A percentile compares a stretch with the other conserved stretches of the same genome.
Conservation (phyloP, 2,888 invertebrate genomes). For the Campaea margaritaria region DNA sequence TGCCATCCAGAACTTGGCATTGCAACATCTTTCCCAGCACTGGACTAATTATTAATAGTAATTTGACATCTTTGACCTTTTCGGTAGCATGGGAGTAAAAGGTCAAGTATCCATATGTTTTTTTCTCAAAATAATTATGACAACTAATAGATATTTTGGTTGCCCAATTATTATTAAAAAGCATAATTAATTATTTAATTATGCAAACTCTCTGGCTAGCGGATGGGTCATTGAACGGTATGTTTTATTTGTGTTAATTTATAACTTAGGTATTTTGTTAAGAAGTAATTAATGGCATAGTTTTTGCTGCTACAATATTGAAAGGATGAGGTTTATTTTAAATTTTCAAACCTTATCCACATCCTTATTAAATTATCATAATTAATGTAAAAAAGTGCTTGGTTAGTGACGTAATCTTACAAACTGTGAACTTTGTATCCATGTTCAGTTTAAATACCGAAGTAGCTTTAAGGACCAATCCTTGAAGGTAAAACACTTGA, state of each 20-base stretch:
- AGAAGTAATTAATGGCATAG: neutral
- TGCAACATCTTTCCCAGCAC: too few relatives aligned
- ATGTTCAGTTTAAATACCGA: neutral
- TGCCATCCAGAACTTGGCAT: too few relatives aligned
- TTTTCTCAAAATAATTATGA: neutral
- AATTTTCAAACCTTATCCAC: neutral
- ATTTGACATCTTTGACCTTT: slow-evolving; percentile 18
- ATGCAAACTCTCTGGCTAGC: slow-evolving; percentile 18
- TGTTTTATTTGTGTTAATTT: slow-evolving; percentile 15
- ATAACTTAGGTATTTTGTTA: neutral
- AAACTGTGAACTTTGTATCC: neutral
- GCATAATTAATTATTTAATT: too few relatives aligned
- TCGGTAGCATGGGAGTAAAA: slow-evolving; percentile 17
- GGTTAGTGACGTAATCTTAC: too few relatives aligned
- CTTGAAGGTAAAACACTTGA: neutral
- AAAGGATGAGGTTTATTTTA: neutral
- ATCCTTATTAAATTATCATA: neutral
- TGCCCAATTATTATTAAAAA: slow-evolving; percentile 12
- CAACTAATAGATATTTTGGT: neutral
- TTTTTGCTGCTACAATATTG: neutral
- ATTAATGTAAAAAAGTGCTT: too few relatives aligned
- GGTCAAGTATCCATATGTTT: slow-evolving; percentile 23
- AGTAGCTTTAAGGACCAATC: too few relatives aligned
- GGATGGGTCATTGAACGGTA: slow-evolving; percentile 11
- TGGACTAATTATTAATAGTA: neutral